These are phyloP conservation scores for Maconellicoccus hirsutus DNA, from an alignment of 1,140 invertebrate species.

Conservation along the genomic window DNA sequence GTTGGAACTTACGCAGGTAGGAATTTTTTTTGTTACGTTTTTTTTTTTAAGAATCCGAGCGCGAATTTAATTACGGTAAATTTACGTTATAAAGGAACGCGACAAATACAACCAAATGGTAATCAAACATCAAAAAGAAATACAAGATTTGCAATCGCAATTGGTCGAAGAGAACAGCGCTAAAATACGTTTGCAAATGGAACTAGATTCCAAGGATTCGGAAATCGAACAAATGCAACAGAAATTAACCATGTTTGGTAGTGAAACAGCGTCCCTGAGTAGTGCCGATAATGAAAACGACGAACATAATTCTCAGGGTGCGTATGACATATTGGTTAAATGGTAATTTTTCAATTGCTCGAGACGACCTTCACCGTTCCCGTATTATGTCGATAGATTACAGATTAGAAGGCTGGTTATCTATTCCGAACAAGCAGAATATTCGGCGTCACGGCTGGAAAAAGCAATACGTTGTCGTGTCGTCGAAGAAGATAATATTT, in stretches of 20 bases:
- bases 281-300: constrained; percentile 79
- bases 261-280: constrained; percentile 79
- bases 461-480: constrained; percentile 93
- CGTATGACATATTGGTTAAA: too few relatives aligned
- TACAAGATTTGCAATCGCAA: constrained; percentile 69
- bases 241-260: constrained; percentile 60
- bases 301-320: constrained; percentile 41
- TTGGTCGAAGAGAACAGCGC: constrained; percentile 54
- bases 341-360: too few relatives aligned
- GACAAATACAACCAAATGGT: constrained; percentile 85
- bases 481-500: constrained; percentile 93
- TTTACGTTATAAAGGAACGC: constrained; percentile 51
- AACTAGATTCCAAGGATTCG: constrained; percentile 88
- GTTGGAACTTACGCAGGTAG: constrained; percentile 78
- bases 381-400: too few relatives aligned
- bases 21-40: neutral
- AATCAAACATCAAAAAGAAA: constrained; percentile 68
- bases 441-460: constrained; percentile 92
- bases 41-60: neutral
- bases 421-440: constrained; percentile 89
- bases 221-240: constrained; percentile 86
- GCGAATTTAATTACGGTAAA: neutral
- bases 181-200: constrained; percentile 78
- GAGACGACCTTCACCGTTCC: constrained; percentile 24
- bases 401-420: constrained; percentile 89